Evolutionary conservation across 1,140 invertebrate species (phyloP).

Genomic region (Formica selysi): DNA sequence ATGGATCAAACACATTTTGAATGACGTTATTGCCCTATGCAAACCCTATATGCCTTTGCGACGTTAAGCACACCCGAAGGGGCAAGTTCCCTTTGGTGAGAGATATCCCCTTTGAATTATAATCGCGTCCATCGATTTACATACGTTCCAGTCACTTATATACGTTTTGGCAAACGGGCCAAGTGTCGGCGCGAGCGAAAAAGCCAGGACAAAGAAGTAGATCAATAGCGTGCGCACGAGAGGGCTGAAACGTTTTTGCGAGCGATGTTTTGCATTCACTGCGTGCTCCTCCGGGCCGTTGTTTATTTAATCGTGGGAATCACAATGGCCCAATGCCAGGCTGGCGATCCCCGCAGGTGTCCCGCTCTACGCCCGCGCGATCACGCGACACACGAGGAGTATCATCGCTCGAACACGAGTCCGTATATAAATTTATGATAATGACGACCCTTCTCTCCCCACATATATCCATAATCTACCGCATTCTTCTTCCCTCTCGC

Average conservation of each 20-base stretch:
- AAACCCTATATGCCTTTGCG: not conserved
- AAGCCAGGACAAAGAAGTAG: conserved; percentile 18
- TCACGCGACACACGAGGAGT: conserved; percentile 68
- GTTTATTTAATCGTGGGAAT: conserved; percentile 80
- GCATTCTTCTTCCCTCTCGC: conserved; percentile 10
- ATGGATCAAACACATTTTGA: conserved; percentile 1
- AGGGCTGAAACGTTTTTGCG: conserved; percentile 52
- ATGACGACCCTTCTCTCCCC: conserved; percentile 16
- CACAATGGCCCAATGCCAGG: conserved; percentile 78
- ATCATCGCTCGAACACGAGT: conserved; percentile 63
- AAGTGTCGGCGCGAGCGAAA: conserved; percentile 36
- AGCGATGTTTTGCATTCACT: conserved; percentile 75
- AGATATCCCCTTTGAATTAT: conserved; percentile 56
- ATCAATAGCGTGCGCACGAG: conserved; percentile 26
- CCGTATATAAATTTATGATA: conserved; percentile 69
- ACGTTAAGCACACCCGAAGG: conserved; percentile 33
- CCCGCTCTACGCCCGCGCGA: conserved; percentile 67
- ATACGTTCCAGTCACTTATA: conserved; percentile 49
- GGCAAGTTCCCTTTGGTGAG: conserved; percentile 6
- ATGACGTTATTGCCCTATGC: not conserved
- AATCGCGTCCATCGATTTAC: conserved; percentile 53
- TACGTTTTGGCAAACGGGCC: conserved; percentile 51
- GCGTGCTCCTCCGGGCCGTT: conserved; percentile 73
- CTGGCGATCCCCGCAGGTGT: conserved; percentile 36
- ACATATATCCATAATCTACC: conserved; percentile 34